Evolutionary conservation across 2,113 vertebrate genomes (phyloP), one percentile per base, ranked within the genome.

Genomic region (Brachypteracias leptosomus): DNA sequence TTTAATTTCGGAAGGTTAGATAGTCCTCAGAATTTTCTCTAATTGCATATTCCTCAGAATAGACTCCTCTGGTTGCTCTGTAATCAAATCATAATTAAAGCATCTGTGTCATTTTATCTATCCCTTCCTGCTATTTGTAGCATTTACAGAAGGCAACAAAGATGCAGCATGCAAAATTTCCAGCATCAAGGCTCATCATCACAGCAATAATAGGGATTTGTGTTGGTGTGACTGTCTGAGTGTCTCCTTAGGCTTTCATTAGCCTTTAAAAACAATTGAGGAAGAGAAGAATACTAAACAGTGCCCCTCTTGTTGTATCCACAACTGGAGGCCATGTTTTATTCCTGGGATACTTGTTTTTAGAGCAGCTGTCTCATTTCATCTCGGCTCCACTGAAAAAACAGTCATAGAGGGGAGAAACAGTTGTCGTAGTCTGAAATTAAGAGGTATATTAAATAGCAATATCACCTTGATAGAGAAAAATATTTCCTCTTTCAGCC

Each of bases 21-120:
- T 77, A 88, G 84, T 90, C 79, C 94, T 95, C 85, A 71, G 88
- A 84, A 92, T 85, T 90, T 96, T 92, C 77, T 80, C 89, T 86
- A 95, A 86, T 87, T 96, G 89, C 89, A 92, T 12, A 93, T 77
- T 94, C 81, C 92, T 94, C 92, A 93, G 90, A 97, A 94, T 85
- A 96, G 93, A 85, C 84, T 93, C 82, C 87, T 90, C 72, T 85
- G 76, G 75, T 70, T 90, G 95, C 93, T 94, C 88, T 83, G 90
- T 96, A 96, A 91, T 96, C 96, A 96, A 93, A 96, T 89, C 89
- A 93, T 96, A 96, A 89, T 97, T 95, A 96, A 94, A 94, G 88
- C 96, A 95, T 97, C 91, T 96, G 94, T 90, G 93, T 68, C 44
- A 11, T 93, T 96, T 87, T 84, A 89, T 91, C 90, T 76, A 88